Base-by-base conservation (phyloP, 2,888 invertebrate genomes). In the Neria commutata region DNA sequence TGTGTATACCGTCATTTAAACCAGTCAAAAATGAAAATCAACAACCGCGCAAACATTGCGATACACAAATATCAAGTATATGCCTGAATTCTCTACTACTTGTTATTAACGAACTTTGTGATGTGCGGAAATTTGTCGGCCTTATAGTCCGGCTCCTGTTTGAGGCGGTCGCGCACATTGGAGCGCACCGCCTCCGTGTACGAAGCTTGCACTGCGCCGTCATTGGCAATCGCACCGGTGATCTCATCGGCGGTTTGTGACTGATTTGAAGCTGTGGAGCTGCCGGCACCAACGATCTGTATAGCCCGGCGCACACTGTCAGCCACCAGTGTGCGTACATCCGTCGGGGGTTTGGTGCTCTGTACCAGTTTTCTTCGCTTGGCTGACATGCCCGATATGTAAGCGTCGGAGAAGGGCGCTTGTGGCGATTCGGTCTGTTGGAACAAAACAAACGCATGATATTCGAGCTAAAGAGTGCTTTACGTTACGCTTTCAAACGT, bases 371-470 rank as follows among this genome's bases (percentile, higher is more conserved):
- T 92, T 64, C 95, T 89, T 60, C 95, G 87, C 80, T 95, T 93
- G 40, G 91, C 89, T 14, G 97, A 94, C 89, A 96, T 91, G 11
- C 94, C 93, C 8, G 91, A 88, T 46, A 95, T 83, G 80, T 96
- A 97, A 0, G 93, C 94, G 83, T 96, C 95, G 75, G 95, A 95
- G 79, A 90, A 91, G 25, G 91, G 88, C 1, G 84, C 77, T 70
- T 83, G 85, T 4, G 82, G 67, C 14, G 64, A 65, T 19, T 56
- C 61, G 51, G 68, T 63, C 73, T 77, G 54, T 23, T 14, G n/a
- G 16, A 26, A 23, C 8, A 23, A 47, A 23, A 29, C 0, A 1
- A 40, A 48, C 3, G 40, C 49, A 24, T 34, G 1, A 45, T 10
- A 34, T 11, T 19, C 10, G 16, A 23, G 57, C 54, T n/a, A 46